Evolutionary conservation across 1,140 invertebrate species (phyloP).

Genomic region (Neodiprion lecontei): DNA sequence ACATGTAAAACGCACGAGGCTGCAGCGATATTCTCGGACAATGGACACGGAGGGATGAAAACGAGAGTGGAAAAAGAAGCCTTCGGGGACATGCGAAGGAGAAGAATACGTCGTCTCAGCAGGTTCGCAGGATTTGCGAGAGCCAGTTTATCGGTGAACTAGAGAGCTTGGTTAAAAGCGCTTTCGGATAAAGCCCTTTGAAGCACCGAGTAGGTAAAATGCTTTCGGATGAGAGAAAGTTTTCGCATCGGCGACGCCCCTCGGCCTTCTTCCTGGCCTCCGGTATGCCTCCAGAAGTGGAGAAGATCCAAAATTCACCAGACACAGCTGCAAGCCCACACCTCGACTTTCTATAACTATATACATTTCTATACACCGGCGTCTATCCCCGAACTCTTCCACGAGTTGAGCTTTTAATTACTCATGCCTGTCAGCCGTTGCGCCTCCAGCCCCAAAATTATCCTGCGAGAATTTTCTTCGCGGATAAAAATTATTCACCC

Average conservation of each 20-base stretch:
- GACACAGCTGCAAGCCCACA: not conserved
- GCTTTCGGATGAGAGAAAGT: not conserved
- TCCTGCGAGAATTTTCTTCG: not conserved
- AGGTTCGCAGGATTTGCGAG: not conserved
- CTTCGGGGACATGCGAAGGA: not conserved
- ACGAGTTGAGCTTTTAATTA: constrained; percentile 1
- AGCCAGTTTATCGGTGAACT: constrained; percentile 3
- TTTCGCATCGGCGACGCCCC: no score
- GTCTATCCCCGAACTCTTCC: not conserved
- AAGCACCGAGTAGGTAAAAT: not conserved
- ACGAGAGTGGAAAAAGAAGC: no score
- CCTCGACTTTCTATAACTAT: no score
- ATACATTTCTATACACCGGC: not conserved
- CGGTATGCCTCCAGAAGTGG: not conserved
- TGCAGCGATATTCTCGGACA: not conserved
- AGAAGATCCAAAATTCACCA: not conserved
- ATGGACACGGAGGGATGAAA: not conserved
- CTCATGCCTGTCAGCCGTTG: not conserved
- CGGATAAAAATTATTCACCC: no score
- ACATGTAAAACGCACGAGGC: not conserved
- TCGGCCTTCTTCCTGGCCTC: not conserved
- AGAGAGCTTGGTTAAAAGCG: not conserved
- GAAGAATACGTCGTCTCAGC: not conserved
- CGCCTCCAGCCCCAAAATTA: not conserved
- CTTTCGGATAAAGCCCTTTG: not conserved